Evolutionary conservation across 1,140 invertebrate species (phyloP).

Genomic region (Ptiloglossa arizonensis): DNA sequence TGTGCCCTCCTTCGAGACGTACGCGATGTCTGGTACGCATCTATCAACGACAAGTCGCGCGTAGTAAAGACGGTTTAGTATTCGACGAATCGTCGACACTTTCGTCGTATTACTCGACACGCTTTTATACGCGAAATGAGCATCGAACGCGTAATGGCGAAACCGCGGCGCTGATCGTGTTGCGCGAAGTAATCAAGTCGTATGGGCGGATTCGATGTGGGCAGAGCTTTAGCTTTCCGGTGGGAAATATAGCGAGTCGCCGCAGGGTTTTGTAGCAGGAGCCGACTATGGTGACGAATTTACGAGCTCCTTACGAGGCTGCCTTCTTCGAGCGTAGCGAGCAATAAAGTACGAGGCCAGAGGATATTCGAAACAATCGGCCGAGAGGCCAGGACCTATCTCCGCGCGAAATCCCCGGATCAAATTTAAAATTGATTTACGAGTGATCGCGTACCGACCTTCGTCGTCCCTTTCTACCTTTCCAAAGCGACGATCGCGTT

Average conservation of each 20-base stretch:
- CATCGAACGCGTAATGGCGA: neutral
- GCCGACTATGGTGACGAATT: slow-evolving; percentile 74
- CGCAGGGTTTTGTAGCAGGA: slow-evolving; percentile 64
- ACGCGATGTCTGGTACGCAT: neutral
- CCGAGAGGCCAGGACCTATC: slow-evolving; percentile 52
- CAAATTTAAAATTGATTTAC: slow-evolving; percentile 70
- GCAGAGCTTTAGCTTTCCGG: slow-evolving; percentile 49
- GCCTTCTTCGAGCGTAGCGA: slow-evolving; percentile 57
- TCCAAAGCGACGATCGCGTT: neutral
- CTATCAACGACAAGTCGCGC: neutral
- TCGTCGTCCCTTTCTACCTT: neutral
- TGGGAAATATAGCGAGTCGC: slow-evolving; percentile 55
- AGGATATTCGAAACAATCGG: slow-evolving; percentile 69
- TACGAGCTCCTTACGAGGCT: slow-evolving; percentile 72
- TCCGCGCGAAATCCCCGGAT: slow-evolving; percentile 46
- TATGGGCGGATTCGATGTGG: slow-evolving; percentile 35
- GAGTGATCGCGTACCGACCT: slow-evolving; percentile 43
- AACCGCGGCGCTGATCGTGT: neutral
- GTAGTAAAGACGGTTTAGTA: neutral
- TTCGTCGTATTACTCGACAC: neutral
- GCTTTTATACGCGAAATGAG: neutral
- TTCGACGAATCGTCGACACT: neutral
- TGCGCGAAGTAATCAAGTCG: slow-evolving; percentile 29
- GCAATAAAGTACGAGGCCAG: slow-evolving; percentile 67
- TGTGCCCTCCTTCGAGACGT: neutral